Percentiles rank a stretch among this genome's conserved stretches.
These are phyloP conservation scores for Onychorhynchus coronatus DNA, from an alignment of 2,113 vertebrate species.

Conservation along the genomic window DNA sequence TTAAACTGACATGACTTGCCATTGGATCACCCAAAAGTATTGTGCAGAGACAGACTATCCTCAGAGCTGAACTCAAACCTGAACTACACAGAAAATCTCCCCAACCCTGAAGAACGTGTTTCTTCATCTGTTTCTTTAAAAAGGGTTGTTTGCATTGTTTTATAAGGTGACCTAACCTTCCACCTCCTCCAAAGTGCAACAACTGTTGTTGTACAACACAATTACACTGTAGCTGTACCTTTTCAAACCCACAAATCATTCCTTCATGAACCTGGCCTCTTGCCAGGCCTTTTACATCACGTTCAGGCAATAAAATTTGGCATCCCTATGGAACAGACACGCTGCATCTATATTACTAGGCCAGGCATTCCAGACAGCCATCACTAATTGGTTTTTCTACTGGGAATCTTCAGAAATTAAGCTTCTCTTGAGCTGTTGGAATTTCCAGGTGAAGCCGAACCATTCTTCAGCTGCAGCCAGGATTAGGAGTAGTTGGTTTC, in stretches of 20 bases:
- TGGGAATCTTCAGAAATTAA: background rate
- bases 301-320: background rate
- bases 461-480: background rate
- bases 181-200: background rate
- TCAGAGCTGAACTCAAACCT: background rate
- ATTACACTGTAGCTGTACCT: background rate
- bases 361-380: background rate
- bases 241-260: background rate
- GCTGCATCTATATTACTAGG: background rate
- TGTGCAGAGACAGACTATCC: background rate
- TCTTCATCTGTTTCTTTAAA: background rate
- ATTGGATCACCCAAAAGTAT: background rate
- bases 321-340: background rate
- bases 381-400: background rate
- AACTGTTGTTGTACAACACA: background rate
- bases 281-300: background rate
- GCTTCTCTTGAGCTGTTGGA: background rate
- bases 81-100: background rate
- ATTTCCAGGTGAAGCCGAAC: background rate
- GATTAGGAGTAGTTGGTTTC: background rate
- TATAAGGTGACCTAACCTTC: background rate
- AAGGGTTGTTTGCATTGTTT: background rate
- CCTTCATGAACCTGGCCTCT: background rate
- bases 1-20: background rate
- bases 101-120: background rate